A percentile compares a stretch with the other conserved stretches of the same genome.
Conservation (phyloP, 2,797 vertebrate species). For the Thripadectes ignobilis region DNA sequence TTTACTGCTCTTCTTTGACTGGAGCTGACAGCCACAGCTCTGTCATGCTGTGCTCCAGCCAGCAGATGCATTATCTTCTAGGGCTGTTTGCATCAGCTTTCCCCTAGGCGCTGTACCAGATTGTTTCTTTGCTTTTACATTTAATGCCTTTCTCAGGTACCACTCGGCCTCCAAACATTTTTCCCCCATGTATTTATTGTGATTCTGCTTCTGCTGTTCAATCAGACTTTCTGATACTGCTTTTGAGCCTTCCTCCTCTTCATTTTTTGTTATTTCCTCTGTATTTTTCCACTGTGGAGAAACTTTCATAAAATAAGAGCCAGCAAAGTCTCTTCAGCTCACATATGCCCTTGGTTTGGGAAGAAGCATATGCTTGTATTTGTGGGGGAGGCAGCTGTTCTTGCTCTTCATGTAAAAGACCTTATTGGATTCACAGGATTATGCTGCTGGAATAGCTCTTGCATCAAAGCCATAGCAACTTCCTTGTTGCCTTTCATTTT, state of each 20-base stretch:
- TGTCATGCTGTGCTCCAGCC: background rate
- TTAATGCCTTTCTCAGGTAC: background rate
- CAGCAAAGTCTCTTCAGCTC: background rate
- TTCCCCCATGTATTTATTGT: background rate
- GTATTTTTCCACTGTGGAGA: background rate
- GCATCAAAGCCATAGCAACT: slow-evolving; percentile 23
- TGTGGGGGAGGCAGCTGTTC: background rate
- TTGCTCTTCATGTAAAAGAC: background rate
- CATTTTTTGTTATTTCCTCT: background rate
- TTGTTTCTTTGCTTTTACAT: background rate
- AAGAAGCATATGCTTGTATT: background rate
- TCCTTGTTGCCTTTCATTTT: slow-evolving; percentile 33
- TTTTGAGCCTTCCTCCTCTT: background rate
- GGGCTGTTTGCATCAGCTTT: background rate
- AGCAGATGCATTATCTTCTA: background rate
- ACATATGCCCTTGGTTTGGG: background rate
- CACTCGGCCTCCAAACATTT: background rate
- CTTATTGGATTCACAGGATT: slow-evolving; percentile 17
- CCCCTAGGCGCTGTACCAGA: background rate
- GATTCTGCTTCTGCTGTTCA: background rate
- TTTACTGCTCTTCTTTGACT: background rate
- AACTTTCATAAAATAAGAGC: background rate
- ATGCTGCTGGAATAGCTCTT: background rate
- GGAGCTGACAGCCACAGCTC: background rate
- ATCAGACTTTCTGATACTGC: background rate